phyloP scores from a whole-genome alignment of 1,140 invertebrate species.

The Pachyrhynchus sulphureomaculatus region DNA sequence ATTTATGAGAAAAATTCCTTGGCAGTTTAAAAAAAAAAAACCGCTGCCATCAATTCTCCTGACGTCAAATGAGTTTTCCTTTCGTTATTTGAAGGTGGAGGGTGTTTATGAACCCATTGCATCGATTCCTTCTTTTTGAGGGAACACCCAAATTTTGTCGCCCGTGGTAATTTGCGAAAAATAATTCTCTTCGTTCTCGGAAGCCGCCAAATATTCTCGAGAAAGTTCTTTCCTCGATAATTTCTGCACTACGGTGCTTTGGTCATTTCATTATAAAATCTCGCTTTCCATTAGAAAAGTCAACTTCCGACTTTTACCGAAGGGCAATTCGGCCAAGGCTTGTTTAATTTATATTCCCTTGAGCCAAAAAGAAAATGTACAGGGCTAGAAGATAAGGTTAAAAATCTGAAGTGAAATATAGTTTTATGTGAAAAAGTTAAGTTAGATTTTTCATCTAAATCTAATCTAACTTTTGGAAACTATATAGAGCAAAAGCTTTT shows the following conservation, averaged over 20 bases:
- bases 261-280: constrained; percentile 18
- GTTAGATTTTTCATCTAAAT: constrained; percentile 3
- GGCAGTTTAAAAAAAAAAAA: no score
- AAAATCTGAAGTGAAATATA: constrained; percentile 5
- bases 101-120: no score
- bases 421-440: constrained; percentile 1
- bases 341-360: constrained; percentile 42
- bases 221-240: no score
- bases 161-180: no score
- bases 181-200: no score
- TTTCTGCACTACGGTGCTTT: constrained; percentile 43
- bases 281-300: constrained; percentile 18
- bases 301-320: constrained; percentile 1
- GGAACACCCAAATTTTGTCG: no score
- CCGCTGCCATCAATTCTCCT: no score
- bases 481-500: not conserved
- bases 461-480: not conserved
- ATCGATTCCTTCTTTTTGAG: no score
- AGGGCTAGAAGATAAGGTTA: not conserved
- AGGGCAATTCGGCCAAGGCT: constrained; percentile 26
- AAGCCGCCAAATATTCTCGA: no score
- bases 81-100: no score
- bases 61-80: no score
- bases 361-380: constrained; percentile 14
- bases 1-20: no score